phyloP scores from a whole-genome alignment of 2,113 vertebrate genomes.

The Peromyscus maniculatus region DNA sequence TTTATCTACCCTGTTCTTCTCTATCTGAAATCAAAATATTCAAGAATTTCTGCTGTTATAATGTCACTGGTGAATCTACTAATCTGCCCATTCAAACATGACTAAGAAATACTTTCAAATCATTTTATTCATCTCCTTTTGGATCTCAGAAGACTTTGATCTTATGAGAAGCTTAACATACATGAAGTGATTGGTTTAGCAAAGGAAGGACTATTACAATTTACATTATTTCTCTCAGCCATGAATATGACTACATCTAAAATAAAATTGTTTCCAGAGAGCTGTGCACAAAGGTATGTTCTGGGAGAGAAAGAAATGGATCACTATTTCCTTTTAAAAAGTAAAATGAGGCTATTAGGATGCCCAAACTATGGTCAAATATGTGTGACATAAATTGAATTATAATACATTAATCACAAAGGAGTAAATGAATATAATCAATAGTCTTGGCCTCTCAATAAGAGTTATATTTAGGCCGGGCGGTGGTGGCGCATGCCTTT shows the following conservation, averaged over 20 bases:
- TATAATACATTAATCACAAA: background rate
- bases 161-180: constrained; percentile 75
- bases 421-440: background rate
- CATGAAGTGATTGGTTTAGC: background rate
- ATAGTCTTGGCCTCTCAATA: background rate
- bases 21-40: constrained; percentile 2
- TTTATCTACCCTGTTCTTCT: background rate
- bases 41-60: background rate
- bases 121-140: constrained; percentile 69
- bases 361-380: background rate
- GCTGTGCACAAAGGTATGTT: background rate
- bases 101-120: constrained; percentile 30
- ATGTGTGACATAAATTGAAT: background rate
- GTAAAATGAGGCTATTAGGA: background rate
- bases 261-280: constrained; percentile 13
- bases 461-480: background rate
- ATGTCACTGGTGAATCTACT: background rate
- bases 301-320: background rate
- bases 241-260: constrained; percentile 6
- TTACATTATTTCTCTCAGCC: constrained; percentile 39
- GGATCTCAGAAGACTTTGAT: constrained; percentile 47
- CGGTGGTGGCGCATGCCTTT: too few relatives aligned
- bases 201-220: constrained; percentile 45
- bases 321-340: background rate
- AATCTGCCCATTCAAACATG: constrained; percentile 15